Percentiles rank a stretch among this genome's conserved stretches.
Conservation (phyloP, 2,113 vertebrate species). For the Perccottus glenii region DNA sequence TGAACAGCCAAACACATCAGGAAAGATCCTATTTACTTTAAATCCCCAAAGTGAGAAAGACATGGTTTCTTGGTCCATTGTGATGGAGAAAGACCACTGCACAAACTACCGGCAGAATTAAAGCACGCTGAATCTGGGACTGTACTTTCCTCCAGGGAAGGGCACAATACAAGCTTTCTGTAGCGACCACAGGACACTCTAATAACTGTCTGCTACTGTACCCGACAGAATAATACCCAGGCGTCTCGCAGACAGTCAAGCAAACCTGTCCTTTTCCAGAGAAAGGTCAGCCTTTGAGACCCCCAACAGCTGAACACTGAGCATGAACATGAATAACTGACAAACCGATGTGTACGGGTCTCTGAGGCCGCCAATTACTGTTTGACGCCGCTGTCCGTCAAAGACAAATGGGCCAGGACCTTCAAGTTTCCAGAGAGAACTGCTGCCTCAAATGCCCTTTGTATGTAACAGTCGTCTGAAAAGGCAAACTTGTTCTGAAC, state of each 20-base stretch:
- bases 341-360: constrained; percentile 56
- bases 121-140: constrained; percentile 26
- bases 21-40: constrained; percentile 60
- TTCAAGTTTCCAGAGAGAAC: constrained; percentile 11
- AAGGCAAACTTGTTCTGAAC: not conserved
- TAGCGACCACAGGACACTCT: constrained; percentile 28
- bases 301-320: constrained; percentile 53
- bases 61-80: constrained; percentile 42
- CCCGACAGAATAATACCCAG: constrained; percentile 45
- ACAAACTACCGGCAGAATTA: constrained; percentile 58
- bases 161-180: constrained; percentile 48
- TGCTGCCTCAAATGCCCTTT: not conserved
- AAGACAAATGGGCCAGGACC: constrained; percentile 45
- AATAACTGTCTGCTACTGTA: constrained; percentile 34
- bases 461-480: not conserved
- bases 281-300: constrained; percentile 65
- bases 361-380: constrained; percentile 71
- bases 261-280: constrained; percentile 47
- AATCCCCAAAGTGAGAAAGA: constrained; percentile 46
- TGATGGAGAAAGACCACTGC: constrained; percentile 40
- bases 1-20: constrained; percentile 60
- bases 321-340: constrained; percentile 63
- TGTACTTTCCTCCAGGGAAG: constrained; percentile 44
- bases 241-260: constrained; percentile 31
- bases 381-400: constrained; percentile 54